phyloP scores from a whole-genome alignment of 2,888 invertebrate genomes.

The Azorinus chamasolen region DNA sequence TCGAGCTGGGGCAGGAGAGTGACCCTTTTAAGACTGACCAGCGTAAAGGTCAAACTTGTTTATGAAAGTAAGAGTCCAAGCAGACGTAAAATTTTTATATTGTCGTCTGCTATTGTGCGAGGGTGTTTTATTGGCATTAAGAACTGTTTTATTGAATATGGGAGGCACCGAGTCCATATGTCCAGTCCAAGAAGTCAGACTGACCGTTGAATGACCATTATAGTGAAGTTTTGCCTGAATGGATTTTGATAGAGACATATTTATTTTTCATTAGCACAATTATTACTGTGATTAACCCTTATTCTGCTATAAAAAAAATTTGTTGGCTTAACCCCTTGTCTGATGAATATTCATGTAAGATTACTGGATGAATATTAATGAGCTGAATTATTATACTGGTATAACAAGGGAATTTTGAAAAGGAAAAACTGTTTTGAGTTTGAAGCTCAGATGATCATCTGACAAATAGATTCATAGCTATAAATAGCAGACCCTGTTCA shows the following conservation, averaged over 20 bases:
- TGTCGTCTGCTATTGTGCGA: slow-evolving; percentile 51
- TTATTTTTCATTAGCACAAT: slow-evolving; percentile 37
- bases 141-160: slow-evolving; percentile 41
- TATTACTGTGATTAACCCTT: background rate
- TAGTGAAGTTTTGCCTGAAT: slow-evolving; percentile 27
- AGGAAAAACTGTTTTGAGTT: too few species aligned
- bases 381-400: too few species aligned
- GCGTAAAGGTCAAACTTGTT: slow-evolving; percentile 56
- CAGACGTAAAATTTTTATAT: slow-evolving; percentile 34
- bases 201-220: slow-evolving; percentile 35
- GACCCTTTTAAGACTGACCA: slow-evolving; percentile 42
- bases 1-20: slow-evolving; percentile 59
- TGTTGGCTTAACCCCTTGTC: too few species aligned
- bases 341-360: too few species aligned
- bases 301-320: too few species aligned
- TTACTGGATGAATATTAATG: too few species aligned
- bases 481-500: too few species aligned
- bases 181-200: slow-evolving; percentile 46
- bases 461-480: too few species aligned
- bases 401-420: too few species aligned
- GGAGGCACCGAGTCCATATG: slow-evolving; percentile 35
- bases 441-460: too few species aligned
- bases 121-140: slow-evolving; percentile 49
- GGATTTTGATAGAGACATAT: slow-evolving; percentile 27
- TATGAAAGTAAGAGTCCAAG: slow-evolving; percentile 55